Base-by-base conservation (phyloP, 2,888 invertebrate species). In the Euplexia lucipara region DNA sequence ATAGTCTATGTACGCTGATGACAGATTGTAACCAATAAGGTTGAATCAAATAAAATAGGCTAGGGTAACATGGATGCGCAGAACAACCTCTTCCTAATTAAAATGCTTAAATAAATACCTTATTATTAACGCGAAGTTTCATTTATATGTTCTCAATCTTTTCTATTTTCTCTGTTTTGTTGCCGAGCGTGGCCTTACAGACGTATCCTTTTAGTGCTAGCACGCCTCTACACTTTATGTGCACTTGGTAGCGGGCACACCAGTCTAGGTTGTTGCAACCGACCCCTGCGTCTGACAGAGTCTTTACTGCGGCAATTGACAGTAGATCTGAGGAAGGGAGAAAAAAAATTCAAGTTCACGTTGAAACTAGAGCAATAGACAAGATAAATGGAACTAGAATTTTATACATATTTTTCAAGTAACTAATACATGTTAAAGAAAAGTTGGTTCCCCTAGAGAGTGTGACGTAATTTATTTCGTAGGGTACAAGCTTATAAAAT, bases 191-290 rank as follows among this genome's bases (percentile, higher is more conserved):
- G 8, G 92, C 94, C 57, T 93, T 95, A 71, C 95, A 95, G 1
- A 98, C 96, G 90, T 99, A 99, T 0, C 99, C 99, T 90, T 99
- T 99, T 14, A 98, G 97, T 1, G 98, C 97, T 47, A 99, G 96
- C 8, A 99, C 98, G 1, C 99, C 99, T 48, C 99, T 96, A 85
- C 98, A 98, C 86, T 98, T 98, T 37, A 99, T 96, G 86, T 99
- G 97, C 0, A 98, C 97, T 81, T 98, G 97, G 91, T 98, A 99
- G 47, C 99, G 95, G 41, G 97, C 96, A 4, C 97, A 97, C 98
- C 98, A 99, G 63, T 97, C 96, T 14, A 97, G 88, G 44, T 92
- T 91, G 65, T 94, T 90, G 70, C 95, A 95, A 0, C 92, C 88
- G 0, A 88, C 83, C 2, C 90, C 91, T 0, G 86, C 93, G 14